These are phyloP conservation scores for Metacarcinus magister DNA, from an alignment of 2,888 invertebrate genomes.

Conservation along the genomic window DNA sequence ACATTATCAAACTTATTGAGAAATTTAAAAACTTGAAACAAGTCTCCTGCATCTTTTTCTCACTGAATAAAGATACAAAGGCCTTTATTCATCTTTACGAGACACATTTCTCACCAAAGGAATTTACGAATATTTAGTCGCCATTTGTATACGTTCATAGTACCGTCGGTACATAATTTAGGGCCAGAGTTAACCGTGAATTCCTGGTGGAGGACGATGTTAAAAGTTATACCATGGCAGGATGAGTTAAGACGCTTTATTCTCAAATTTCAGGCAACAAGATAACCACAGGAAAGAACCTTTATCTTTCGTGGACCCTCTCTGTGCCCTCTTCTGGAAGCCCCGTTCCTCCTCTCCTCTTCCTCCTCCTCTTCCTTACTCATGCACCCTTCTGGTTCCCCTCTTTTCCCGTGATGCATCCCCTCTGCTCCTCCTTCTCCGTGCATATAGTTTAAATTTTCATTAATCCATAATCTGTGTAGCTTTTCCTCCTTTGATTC, in stretches of 20 bases:
- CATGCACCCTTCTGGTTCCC: background rate
- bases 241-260: background rate
- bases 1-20: conserved; percentile 53
- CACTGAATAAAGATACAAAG: conserved; percentile 26
- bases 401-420: background rate
- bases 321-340: background rate
- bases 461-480: background rate
- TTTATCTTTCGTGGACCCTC: background rate
- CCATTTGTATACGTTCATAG: conserved; percentile 4
- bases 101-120: background rate
- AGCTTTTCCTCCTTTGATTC: conserved; percentile 9
- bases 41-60: background rate
- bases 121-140: background rate
- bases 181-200: background rate
- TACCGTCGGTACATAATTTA: background rate
- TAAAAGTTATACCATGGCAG: background rate
- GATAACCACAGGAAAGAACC: background rate
- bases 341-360: background rate
- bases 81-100: conserved; percentile 42
- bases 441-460: background rate
- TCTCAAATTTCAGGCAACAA: background rate
- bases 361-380: background rate
- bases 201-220: background rate
- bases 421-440: background rate
- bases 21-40: conserved; percentile 46